Evolutionary conservation across 2,797 vertebrate genomes (phyloP).

Genomic region (Heliangelus exortis): DNA sequence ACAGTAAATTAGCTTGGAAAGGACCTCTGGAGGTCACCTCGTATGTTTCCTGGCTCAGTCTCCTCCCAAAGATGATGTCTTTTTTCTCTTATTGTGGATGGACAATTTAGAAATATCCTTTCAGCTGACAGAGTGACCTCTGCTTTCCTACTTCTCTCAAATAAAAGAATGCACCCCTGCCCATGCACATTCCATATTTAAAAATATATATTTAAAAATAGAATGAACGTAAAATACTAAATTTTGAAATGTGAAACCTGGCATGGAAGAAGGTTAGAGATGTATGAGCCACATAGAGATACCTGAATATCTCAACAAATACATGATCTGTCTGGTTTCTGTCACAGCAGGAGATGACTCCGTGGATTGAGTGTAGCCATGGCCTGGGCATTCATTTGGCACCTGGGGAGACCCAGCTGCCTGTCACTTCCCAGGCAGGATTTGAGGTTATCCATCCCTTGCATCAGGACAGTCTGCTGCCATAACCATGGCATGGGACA

Average conservation of each 20-base stretch:
- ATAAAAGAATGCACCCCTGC: not conserved
- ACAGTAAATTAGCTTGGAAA: conserved; percentile 65
- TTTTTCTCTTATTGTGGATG: not conserved
- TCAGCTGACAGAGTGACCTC: not conserved
- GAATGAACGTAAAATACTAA: not conserved
- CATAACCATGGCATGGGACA: not conserved
- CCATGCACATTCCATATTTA: not conserved
- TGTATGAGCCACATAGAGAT: not conserved
- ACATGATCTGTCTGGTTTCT: not conserved
- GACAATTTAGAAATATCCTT: conserved; percentile 7
- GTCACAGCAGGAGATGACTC: not conserved
- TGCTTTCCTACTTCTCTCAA: not conserved
- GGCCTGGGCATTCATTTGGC: not conserved
- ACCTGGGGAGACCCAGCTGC: not conserved
- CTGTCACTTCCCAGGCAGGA: not conserved
- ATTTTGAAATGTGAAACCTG: not conserved
- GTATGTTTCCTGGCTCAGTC: not conserved
- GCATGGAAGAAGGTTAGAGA: not conserved
- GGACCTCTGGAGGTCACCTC: conserved; percentile 45
- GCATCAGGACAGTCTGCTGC: not conserved
- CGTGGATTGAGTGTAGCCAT: fast-evolving
- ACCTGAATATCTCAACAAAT: not conserved
- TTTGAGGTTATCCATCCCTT: not conserved
- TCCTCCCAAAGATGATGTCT: not conserved
- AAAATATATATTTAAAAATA: not conserved